Base-by-base conservation (phyloP, 2,113 vertebrate species). In the Gobius niger region DNA sequence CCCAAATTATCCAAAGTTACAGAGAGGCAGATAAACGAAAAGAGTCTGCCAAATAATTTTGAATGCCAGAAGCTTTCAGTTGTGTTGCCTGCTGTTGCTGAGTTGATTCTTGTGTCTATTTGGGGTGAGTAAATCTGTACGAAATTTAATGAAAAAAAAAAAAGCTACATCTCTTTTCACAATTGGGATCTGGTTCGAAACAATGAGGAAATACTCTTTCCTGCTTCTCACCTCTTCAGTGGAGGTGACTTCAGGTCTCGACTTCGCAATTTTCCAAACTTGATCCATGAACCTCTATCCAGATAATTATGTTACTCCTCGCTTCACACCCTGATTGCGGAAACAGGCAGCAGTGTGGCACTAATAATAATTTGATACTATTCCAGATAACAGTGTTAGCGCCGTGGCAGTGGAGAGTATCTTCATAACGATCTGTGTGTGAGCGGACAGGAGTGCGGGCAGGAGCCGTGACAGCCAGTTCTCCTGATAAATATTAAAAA, bases 321-420 rank as follows among this genome's bases (percentile, higher is more conserved):
- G 13, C 54, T 34, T 7, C 4, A 34, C 9, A 10, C 10, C 13
- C 54, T 34, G 54, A 57, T 40, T 14, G 52, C 7, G 54, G 10
- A 13, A 12, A 57, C 18, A 19, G 24, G 19, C 54, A 19, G 18
- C 24, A 11, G 9, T 11, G 10, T 57, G 24, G 24, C 52, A 19
- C 52, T 40, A 57, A 40, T 57, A 34, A 57, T 57, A 57, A 57
- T 57, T 40, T 57, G 54, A 57, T 57, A 14, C 54, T 57, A 40
- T 34, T 57, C 11, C 54, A 14, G 54, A 57, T 57, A 57, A 57
- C 6, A 18, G n/a, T n/a, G 8, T 16, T n/a, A n/a, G 15, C n/a
- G 9, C 19, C 18, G 24, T 19, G 54, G n/a, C 51, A 9, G 52
- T 9, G 9, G 52, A 19, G 15, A 18, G 19, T 9, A 54, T 54